phyloP scores from a whole-genome alignment of 2,797 vertebrate species.

The Muraenolepis orangiensis region DNA sequence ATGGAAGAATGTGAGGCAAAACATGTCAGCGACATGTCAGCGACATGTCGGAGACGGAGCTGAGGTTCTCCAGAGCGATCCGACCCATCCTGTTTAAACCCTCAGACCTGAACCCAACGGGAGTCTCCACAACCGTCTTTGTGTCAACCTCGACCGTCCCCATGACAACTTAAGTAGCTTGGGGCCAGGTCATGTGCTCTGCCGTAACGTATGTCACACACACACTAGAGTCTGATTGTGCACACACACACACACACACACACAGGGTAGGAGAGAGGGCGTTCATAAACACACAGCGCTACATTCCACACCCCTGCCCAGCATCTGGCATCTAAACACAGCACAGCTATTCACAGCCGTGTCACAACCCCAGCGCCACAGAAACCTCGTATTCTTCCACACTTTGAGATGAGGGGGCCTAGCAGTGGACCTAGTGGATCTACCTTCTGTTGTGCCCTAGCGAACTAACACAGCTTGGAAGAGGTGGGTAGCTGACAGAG shows the following conservation, averaged over 20 bases:
- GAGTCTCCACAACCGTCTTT: neutral
- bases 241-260: neutral
- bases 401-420: neutral
- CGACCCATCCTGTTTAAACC: neutral
- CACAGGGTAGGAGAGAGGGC: neutral
- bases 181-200: neutral
- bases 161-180: neutral
- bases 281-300: conserved; percentile 5
- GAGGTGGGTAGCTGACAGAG: neutral
- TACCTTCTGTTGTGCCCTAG: too few relatives aligned
- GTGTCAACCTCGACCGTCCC: neutral
- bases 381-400: neutral
- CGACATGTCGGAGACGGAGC: neutral
- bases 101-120: neutral
- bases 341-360: conserved; percentile 12
- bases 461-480: too few relatives aligned
- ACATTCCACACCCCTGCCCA: conserved; percentile 19
- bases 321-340: conserved; percentile 18
- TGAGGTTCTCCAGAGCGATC: neutral
- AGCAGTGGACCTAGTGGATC: too few relatives aligned
- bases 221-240: too few relatives aligned
- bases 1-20: too few relatives aligned
- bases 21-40: too few relatives aligned
- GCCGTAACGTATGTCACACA: too few relatives aligned
- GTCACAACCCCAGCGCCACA: neutral